These are phyloP conservation scores for Doryteuthis pealeii DNA, from an alignment of 1,140 invertebrate genomes.

Conservation along the genomic window DNA sequence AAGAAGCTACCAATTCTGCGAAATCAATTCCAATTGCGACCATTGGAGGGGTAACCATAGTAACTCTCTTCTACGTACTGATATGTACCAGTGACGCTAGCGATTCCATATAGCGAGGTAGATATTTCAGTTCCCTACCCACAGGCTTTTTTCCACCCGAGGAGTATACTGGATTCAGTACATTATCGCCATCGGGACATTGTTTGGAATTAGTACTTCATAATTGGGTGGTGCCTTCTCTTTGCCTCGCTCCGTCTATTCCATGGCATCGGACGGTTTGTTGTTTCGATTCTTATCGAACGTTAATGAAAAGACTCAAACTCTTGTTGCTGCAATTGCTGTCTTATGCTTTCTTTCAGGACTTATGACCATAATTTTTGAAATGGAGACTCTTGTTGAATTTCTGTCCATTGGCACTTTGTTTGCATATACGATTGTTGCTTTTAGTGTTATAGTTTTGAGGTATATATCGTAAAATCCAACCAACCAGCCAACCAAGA, in stretches of 20 bases:
- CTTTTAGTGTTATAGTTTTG: conserved; percentile 83
- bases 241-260: conserved; percentile 90
- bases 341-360: conserved; percentile 78
- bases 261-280: conserved; percentile 59
- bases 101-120: conserved; percentile 82
- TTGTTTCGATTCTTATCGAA: conserved; percentile 66
- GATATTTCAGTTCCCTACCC: conserved; percentile 84
- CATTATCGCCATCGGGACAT: conserved; percentile 76
- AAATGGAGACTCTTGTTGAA: conserved; percentile 87
- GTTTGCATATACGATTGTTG: conserved; percentile 87
- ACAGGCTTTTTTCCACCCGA: conserved; percentile 86
- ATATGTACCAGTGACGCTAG: conserved; percentile 77
- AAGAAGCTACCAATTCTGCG: conserved; percentile 91
- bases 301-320: conserved; percentile 62
- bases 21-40: conserved; percentile 91
- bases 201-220: conserved; percentile 86
- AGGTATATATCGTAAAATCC: conserved; percentile 67
- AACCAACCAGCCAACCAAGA: too few species aligned
- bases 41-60: conserved; percentile 80
- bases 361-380: conserved; percentile 80
- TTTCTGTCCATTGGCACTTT: conserved; percentile 93
- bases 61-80: conserved; percentile 86
- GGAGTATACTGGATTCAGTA: conserved; percentile 82
- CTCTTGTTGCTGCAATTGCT: conserved; percentile 78
- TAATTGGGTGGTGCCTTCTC: conserved; percentile 97